A percentile compares a stretch with the other conserved stretches of the same genome.
Evolutionary conservation across 2,113 vertebrate species (phyloP).

Genomic region (Nipponia nippon): DNA sequence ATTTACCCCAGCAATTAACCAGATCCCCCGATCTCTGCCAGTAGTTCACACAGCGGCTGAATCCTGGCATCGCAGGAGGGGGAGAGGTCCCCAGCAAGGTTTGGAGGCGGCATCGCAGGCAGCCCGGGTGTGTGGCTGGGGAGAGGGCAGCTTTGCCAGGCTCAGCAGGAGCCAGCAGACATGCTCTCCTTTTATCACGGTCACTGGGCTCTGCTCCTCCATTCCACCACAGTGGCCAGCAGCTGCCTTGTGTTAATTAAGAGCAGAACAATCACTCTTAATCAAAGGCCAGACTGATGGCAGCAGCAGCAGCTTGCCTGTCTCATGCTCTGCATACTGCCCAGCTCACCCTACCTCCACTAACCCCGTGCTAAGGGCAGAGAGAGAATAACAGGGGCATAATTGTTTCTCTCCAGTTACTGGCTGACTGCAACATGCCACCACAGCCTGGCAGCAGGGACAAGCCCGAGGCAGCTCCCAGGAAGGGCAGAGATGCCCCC

Average conservation of each 20-base stretch:
- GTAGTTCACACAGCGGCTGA: background rate
- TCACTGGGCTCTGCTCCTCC: background rate
- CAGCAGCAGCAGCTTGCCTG: background rate
- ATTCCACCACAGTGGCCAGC: background rate
- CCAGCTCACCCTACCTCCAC: background rate
- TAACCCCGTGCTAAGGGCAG: background rate
- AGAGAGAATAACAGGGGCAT: background rate
- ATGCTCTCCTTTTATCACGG: background rate
- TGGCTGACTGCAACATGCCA: background rate
- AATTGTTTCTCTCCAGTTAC: fast-evolving
- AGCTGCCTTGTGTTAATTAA: constrained; percentile 26
- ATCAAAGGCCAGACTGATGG: background rate
- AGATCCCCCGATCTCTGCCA: background rate
- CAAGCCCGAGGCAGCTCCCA: background rate
- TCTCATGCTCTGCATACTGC: background rate
- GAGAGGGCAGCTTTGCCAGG: background rate
- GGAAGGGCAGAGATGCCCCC: background rate
- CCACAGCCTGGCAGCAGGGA: background rate
- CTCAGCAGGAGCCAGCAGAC: background rate
- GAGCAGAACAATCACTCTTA: background rate
- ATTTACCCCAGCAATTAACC: background rate
- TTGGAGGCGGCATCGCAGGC: background rate
- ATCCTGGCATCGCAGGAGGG: background rate
- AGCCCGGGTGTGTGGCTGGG: background rate
- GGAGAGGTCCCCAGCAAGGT: fast-evolving